phyloP scores from a whole-genome alignment of 2,113 vertebrate genomes.

The Pungitius pungitius region DNA sequence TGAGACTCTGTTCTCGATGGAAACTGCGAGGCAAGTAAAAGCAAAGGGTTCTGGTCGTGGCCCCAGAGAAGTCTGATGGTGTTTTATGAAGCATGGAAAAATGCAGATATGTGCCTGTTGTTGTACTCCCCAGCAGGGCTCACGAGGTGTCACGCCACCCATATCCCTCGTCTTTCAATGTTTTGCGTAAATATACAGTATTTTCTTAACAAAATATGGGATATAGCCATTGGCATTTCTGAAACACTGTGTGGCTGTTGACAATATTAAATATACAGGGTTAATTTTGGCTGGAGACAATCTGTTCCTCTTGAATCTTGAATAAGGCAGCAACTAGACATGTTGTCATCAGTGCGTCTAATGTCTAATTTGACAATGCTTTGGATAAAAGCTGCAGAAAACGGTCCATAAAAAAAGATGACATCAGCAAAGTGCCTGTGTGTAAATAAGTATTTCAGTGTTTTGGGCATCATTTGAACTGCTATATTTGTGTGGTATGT shows the following conservation, averaged over 20 bases:
- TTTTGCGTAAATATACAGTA: neutral
- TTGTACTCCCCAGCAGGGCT: neutral
- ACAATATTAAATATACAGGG: neutral
- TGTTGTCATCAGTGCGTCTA: neutral
- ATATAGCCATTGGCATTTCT: neutral
- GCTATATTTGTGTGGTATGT: neutral
- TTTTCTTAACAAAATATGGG: slow-evolving; percentile 14
- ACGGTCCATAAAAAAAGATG: slow-evolving; percentile 1
- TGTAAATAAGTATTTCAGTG: neutral
- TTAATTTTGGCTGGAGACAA: neutral
- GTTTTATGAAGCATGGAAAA: slow-evolving; percentile 41
- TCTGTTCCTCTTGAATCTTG: neutral
- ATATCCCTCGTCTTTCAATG: neutral
- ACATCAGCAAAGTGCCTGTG: neutral
- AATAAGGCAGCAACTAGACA: neutral
- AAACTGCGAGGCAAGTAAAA: slow-evolving; percentile 29
- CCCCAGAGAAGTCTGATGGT: slow-evolving; percentile 32
- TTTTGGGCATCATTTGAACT: neutral
- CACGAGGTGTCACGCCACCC: slow-evolving; percentile 3
- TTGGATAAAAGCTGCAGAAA: slow-evolving; percentile 3
- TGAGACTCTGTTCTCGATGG: slow-evolving; percentile 48
- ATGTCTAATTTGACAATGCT: neutral
- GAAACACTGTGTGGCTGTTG: neutral
- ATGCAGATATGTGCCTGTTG: slow-evolving; percentile 20
- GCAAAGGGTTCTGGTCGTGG: slow-evolving; percentile 13